Base-by-base conservation (phyloP, 2,797 vertebrate species). In the Pempheris klunzingeri region DNA sequence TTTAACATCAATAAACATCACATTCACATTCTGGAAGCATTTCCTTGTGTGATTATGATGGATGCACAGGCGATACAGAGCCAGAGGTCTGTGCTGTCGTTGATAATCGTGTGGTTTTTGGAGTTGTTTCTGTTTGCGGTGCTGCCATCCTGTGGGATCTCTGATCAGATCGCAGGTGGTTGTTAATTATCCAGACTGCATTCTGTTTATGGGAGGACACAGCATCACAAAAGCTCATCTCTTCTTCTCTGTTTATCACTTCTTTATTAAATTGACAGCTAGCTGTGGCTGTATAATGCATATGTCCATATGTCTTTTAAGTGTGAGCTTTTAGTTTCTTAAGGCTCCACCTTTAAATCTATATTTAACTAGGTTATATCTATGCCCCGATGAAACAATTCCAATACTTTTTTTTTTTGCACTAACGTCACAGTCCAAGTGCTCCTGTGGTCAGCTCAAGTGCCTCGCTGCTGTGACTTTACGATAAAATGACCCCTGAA, bases 1-100 rank as follows among this genome's bases (percentile, higher is more conserved):
- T 76, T 82, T 68, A 80, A 72, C 82, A 88, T 87, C 86, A 78
- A 76, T 85, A 82, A 60, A 76, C 17, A 82, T 80, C 82, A 70
- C 75, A 87, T 92, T 91, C 76, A 83, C 80, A 90, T 89, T 90
- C 89, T 78, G 68, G 12, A 59, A 1, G 58, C 71, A 28, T 63
- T 46, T 50, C 39, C n/a, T 39, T 26, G 30, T 65, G 55, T 87
- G 88, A 86, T 89, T 81, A 82, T 84, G 87, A 89, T 83, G 82
- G 83, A 90, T 66, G 61, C 41, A 39, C 41, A 28, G 60, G 52
- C 34, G 47, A 24, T 7, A 41, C 79, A 47, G 61, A 85, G 87
- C 70, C 70, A 60, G 75, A 77, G 83, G 77, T 81, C 84, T 84
- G 82, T 8, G 28, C 65, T 80, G 77, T 68, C 72, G 54, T 86